A percentile compares a stretch with the other conserved stretches of the same genome.
Conservation (phyloP, 2,888 invertebrate genomes). For the Embidobia sp. region DNA sequence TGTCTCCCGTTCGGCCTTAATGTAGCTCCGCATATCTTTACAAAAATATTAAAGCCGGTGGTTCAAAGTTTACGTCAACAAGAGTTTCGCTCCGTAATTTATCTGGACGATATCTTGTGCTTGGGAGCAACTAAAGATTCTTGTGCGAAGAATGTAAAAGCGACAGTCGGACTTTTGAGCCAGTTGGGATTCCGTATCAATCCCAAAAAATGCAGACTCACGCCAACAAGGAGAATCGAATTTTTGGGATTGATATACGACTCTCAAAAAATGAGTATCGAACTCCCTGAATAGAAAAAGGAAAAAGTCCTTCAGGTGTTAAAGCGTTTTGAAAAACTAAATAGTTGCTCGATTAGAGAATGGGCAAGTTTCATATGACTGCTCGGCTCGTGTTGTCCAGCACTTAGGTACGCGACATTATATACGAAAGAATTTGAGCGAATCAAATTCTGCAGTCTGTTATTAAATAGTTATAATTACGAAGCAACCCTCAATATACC, state of each 20-base stretch:
- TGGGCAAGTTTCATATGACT: slow-evolving; percentile 12
- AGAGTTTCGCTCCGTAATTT: too few relatives aligned
- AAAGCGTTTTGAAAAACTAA: not conserved
- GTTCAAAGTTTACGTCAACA: too few relatives aligned
- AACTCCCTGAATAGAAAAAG: not conserved
- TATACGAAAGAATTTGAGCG: slow-evolving; percentile 15
- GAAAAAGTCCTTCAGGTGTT: not conserved
- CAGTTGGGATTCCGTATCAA: too few relatives aligned
- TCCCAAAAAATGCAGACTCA: too few relatives aligned
- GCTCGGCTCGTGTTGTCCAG: not conserved
- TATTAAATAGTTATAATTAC: slow-evolving; percentile 1
- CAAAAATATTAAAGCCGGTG: too few relatives aligned
- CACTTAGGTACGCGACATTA: not conserved
- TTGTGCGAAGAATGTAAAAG: too few relatives aligned
- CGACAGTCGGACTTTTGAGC: too few relatives aligned
- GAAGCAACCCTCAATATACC: not conserved
- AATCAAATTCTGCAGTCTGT: not conserved
- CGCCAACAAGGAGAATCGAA: too few relatives aligned
- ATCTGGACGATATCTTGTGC: too few relatives aligned
- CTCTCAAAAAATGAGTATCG: not conserved
- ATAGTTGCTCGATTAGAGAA: not conserved
- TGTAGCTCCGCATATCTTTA: too few relatives aligned
- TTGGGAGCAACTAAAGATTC: too few relatives aligned
- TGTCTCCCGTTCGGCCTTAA: too few relatives aligned
- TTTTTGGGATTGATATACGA: not conserved